A percentile compares a stretch with the other conserved stretches of the same genome.
phyloP scores from a whole-genome alignment of 2,888 invertebrate genomes.

The Melinaea menophilus region DNA sequence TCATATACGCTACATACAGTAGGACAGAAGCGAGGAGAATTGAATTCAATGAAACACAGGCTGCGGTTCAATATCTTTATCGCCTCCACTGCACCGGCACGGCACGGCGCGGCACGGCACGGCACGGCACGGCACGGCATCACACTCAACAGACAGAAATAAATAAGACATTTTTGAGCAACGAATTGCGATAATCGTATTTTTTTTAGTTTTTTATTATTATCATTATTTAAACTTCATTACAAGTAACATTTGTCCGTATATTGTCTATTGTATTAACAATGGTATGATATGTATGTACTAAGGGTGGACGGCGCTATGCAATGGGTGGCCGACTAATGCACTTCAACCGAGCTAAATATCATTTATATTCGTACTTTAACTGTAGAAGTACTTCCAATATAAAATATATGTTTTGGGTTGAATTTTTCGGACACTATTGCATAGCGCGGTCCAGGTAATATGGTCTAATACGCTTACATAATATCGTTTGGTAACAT shows the following conservation, averaged over 20 bases:
- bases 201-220: slow-evolving; percentile 21
- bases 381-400: no score
- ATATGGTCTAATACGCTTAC: no score
- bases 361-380: no score
- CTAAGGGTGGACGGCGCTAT: slow-evolving; percentile 42
- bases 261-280: slow-evolving; percentile 21
- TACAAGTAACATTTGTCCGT: slow-evolving; percentile 7
- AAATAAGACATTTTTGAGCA: slow-evolving; percentile 63
- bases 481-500: slow-evolving; percentile 53
- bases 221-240: neutral
- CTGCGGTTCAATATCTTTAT: no score
- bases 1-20: slow-evolving; percentile 45
- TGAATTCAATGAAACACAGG: slow-evolving; percentile 50
- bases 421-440: no score
- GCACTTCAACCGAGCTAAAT: no score
- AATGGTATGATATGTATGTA: slow-evolving; percentile 72
- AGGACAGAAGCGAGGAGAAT: slow-evolving; percentile 42
- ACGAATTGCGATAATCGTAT: slow-evolving; percentile 47
- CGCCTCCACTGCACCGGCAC: no score
- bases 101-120: no score
- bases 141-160: neutral
- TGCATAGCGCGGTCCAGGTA: no score
- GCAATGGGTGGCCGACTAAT: no score
- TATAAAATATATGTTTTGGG: no score
- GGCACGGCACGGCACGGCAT: no score